Conservation (phyloP, 2,113 vertebrate species). For the Lota lota region DNA sequence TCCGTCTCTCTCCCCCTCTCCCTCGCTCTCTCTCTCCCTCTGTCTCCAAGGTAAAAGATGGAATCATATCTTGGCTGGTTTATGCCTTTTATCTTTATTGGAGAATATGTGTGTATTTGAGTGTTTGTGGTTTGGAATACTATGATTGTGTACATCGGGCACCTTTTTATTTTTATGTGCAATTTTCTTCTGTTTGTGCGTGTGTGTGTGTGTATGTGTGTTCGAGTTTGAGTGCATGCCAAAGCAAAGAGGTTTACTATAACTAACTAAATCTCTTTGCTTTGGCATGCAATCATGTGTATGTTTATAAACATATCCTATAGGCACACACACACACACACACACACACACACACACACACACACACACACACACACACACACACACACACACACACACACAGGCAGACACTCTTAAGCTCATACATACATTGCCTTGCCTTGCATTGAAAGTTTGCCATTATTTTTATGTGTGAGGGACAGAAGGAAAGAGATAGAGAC, state of each 20-base stretch:
- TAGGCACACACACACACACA: constrained; percentile 3
- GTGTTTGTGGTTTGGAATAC: neutral
- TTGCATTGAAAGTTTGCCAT: too few relatives aligned
- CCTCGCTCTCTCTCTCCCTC: neutral
- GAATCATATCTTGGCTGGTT: constrained; percentile 27
- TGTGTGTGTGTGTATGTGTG: neutral
- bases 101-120: constrained; percentile 11
- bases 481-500: neutral
- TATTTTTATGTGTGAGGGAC: neutral
- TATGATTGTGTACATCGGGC: too few relatives aligned
- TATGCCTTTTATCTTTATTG: constrained; percentile 26
- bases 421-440: too few relatives aligned
- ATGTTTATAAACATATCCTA: neutral
- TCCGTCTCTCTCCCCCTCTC: neutral
- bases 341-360: constrained; percentile 8
- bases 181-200: constrained; percentile 7
- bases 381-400: constrained; percentile 2
- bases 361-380: neutral
- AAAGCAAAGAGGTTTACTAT: neutral
- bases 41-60: constrained; percentile 49
- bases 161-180: too few relatives aligned
- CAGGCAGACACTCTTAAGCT: neutral
- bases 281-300: too few relatives aligned
- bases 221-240: neutral
- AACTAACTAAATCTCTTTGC: constrained; percentile 8